Conservation (phyloP, 2,888 invertebrate species). For the Pantelozetes paolii region DNA sequence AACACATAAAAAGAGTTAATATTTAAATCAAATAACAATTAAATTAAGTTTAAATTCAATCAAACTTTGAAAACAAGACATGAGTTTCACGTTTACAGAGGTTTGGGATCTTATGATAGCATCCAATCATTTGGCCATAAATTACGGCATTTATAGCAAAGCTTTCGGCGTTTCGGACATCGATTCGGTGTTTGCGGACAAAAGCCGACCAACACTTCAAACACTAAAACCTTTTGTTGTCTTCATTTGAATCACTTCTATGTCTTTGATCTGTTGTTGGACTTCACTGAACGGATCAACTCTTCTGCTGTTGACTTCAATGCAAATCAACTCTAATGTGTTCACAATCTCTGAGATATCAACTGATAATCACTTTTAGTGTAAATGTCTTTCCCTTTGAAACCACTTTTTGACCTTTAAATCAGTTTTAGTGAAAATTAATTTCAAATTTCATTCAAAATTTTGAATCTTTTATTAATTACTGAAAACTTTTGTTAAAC, state of each 20-base stretch:
- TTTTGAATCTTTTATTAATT: too few species aligned
- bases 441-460: constrained; percentile 38
- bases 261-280: constrained; percentile 13
- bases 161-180: constrained; percentile 1
- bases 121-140: background rate
- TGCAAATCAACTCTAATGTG: constrained; percentile 39
- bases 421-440: constrained; percentile 38
- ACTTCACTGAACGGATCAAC: background rate
- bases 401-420: constrained; percentile 10
- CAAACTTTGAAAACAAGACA: background rate
- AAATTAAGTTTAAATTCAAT: background rate
- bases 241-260: background rate
- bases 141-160: background rate
- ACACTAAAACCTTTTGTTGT: background rate
- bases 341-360: too few species aligned
- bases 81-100: constrained; percentile 2
- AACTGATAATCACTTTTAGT: constrained; percentile 32
- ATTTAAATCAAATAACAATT: background rate
- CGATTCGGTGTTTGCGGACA: background rate
- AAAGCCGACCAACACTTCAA: constrained; percentile 15
- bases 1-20: too few species aligned
- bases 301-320: constrained; percentile 4
- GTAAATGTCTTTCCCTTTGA: constrained; percentile 38
- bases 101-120: background rate
- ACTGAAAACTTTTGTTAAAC: too few species aligned